Base-by-base conservation (phyloP, 2,888 invertebrate species). In the Brachylomia viminalis region DNA sequence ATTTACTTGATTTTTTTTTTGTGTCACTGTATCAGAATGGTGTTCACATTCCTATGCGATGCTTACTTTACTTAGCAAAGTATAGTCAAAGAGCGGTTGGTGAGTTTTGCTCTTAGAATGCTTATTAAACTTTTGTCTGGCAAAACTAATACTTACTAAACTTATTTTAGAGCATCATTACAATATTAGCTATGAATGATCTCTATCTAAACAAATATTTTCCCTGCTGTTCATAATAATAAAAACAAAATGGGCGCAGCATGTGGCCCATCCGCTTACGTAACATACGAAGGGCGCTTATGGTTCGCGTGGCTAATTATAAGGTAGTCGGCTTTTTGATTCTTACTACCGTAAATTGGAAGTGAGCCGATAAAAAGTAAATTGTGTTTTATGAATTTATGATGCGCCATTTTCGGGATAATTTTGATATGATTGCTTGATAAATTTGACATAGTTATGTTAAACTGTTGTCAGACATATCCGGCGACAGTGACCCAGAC, bases 211-310 rank as follows among this genome's bases (percentile, higher is more conserved):
- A 91, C 88, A 88, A 91, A 89, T 90, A 90, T 89, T 91, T 91
- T 91, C 89, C 91, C 91, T 89, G 89, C 84, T 91, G 91, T 71
- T 61, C 17, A 56, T 91, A 93, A 92, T 91, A 92, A 93, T 92
- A 87, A 93, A 93, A 94, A 94, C 90, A 92, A 90, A 90, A 88
- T 90, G 90, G 92, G 92, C 87, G 91, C 90, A 91, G 89, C 89
- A 88, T 90, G 87, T 88, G 87, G 89, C 59, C 71, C 49, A 67
- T 82, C 66, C 67, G 83, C 65, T 80, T 82, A 75, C 76, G 79
- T 56, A 64, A 52, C 86, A 85, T 84, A 82, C 81, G 92, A 90
- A 92, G 91, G 89, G 87, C 82, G 85, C 79, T 80, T 84, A 72
- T 77, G 77, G 88, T 86, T 91, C 88, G 91, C 90, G 90, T 85